Base-by-base conservation (phyloP, 2,888 invertebrate species). In the Panopea generosa region DNA sequence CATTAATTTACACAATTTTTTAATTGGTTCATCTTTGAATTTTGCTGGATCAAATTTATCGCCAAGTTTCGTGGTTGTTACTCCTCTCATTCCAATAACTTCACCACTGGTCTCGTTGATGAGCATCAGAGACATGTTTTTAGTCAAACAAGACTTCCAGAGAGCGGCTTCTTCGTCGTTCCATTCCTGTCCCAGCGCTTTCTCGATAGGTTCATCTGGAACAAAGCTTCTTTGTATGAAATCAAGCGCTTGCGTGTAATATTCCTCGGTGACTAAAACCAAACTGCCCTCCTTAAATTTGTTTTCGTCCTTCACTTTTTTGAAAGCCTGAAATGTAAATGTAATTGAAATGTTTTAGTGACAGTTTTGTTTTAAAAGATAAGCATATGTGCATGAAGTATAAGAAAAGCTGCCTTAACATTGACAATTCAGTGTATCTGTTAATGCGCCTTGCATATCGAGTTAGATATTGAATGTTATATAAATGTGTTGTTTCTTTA, bases 61-160 rank as follows among this genome's bases (percentile, higher is more conserved):
- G 18, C 27, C 38, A 16, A 60, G 18, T 11, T 27, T 29, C 14
- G 61, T 38, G 2, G 66, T 66, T 26, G 55, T 43, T 18, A 52
- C 55, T 3, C 60, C 24, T 38, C 65, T 47, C 33, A 66, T 33
- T 11, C 57, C 72, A 26, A 72, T 66, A 22, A 65, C 33, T 2
- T 72, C 66, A 16, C 55, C 61, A n/a, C 40, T 53, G 24, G 33
- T 24, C 55, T 72, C 66, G 47, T 65, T 27, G 4, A 72, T 11
- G 38, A 66, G 27, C 61, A 66, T 61, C 16, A 72, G n/a, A 1
- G 72, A 72, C n/a, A 72, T 18, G 40, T 72, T 52, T 11, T 43
- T 22, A 18, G 29, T n/a, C 0, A 72, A 61, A 2, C 47, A 29
- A 16, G 43, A 29, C 18, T 33, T 18, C 72, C 60, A 60, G n/a